Conservation (phyloP, 1,140 invertebrate genomes). For the honey bee (Apis mellifera) region Amel_HAv3.1 CM009941.2:10395501-10396000, state of each 20-base stretch:
- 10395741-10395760: slow-evolving; percentile 39
- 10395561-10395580: no score
- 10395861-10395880: slow-evolving; percentile 57
- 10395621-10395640: neutral
- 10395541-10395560: no score
- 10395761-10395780: slow-evolving; percentile 65
- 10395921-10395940: slow-evolving; percentile 47
- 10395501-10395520: no score
- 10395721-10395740: slow-evolving; percentile 43
- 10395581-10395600: neutral
- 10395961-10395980: slow-evolving; percentile 68
- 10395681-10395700: neutral
- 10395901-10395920: slow-evolving; percentile 67
- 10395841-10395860: slow-evolving; percentile 63
- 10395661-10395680: no score
- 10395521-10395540: no score
- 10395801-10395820: slow-evolving; percentile 57
- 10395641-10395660: no score
- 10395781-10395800: slow-evolving; percentile 67
- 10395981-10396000: slow-evolving; percentile 38
- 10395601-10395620: neutral
- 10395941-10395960: slow-evolving; percentile 37
- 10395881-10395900: slow-evolving; percentile 69
- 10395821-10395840: slow-evolving; percentile 78
- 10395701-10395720: neutral